Evolutionary conservation across 2,888 invertebrate species (phyloP), one percentile per base, ranked within the genome.

Genomic region (Enchytraeus crypticus): DNA sequence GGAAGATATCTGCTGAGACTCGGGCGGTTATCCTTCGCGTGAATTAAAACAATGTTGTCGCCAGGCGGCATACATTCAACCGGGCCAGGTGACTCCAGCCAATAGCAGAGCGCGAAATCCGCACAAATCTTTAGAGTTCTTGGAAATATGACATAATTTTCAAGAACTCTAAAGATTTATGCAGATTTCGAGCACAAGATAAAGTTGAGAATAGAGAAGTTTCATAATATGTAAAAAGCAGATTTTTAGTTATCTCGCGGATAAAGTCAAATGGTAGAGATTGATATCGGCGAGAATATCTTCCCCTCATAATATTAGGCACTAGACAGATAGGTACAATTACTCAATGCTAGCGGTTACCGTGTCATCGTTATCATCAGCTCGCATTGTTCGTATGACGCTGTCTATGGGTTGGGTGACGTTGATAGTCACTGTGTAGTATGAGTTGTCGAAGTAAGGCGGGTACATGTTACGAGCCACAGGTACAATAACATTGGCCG

Each of bases 311-410:
- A 14, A 43, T 43, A 43, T 11, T 43, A n/a, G 43, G n/a, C n/a
- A 14, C 11, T 43, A 14, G 43, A n/a, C 43, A 43, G 11, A 43
- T n/a, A 43, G n/a, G 11, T 43, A 11, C 11, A 43, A 43, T 14
- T 11, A n/a, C 43, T 14, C 11, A 43, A n/a, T n/a, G n/a, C n/a
- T n/a, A n/a, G n/a, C n/a, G n/a, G n/a, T n/a, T n/a, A n/a, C n/a
- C n/a, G n/a, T n/a, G n/a, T n/a, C 51, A 60, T 75, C 75, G 1
- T 51, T 49, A 63, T 75, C 75, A 1, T 43, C 33, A 33, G 72
- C 75, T 11, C 54, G 45, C 8, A 74, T 63, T 14, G 55, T 57
- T 1, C 68, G 53, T 5, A 75, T 65, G 5, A 47, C 55, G 29
- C 34, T 53, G 27, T 57, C 57, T 18, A 59, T 38, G 23, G 56